Conservation (phyloP, 2,113 vertebrate genomes). For the Crotalus horridus region DNA sequence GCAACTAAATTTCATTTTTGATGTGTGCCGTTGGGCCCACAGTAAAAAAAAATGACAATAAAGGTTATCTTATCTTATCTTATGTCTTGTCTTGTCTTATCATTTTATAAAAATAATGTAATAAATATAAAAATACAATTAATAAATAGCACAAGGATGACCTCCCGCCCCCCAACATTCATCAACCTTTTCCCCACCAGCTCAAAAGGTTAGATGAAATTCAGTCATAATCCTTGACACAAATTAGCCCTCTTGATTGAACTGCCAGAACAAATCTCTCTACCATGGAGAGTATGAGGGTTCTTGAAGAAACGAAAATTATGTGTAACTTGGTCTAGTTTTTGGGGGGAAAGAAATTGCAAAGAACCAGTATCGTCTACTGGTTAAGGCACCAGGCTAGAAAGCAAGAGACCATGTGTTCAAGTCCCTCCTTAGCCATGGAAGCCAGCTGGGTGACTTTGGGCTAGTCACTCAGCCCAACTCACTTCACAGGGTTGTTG, state of each 20-base stretch:
- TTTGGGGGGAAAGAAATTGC: neutral
- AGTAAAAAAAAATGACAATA: too few relatives aligned
- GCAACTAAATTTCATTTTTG: too few relatives aligned
- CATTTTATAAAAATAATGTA: neutral
- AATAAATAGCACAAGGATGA: neutral
- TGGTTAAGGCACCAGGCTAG: too few relatives aligned
- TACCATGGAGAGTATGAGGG: neutral
- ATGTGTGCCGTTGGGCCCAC: too few relatives aligned
- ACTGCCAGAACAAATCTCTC: neutral
- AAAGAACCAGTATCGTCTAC: too few relatives aligned
- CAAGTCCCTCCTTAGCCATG: neutral
- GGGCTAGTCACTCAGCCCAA: neutral
- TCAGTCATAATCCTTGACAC: neutral
- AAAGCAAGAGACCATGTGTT: neutral
- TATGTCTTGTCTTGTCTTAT: too few relatives aligned
- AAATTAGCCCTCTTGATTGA: neutral
- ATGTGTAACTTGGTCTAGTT: neutral
- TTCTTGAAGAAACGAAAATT: neutral
- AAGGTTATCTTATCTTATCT: too few relatives aligned
- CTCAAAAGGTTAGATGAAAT: neutral
- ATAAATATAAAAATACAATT: neutral
- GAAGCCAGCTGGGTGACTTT: too few relatives aligned
- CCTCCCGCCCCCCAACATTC: neutral
- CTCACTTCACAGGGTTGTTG: neutral
- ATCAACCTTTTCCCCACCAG: neutral